Evolutionary conservation across 2,888 invertebrate genomes (phyloP).

Genomic region (Itoplectis maculator): DNA sequence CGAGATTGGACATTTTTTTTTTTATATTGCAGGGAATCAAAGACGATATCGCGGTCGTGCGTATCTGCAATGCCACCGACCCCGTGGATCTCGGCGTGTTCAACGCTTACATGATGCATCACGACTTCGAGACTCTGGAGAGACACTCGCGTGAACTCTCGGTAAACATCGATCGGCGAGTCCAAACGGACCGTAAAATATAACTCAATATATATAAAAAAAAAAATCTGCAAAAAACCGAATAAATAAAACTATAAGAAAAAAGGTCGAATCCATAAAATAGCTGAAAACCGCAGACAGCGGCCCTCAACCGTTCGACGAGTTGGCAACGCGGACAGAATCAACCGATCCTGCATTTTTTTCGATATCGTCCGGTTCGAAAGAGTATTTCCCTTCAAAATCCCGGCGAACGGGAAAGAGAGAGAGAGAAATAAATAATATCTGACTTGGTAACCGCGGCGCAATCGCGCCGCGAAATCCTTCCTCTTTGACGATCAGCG

Average conservation of each 20-base stretch:
- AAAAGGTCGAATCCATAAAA: not conserved
- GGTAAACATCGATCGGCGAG: constrained; percentile 57
- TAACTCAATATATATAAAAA: too few relatives aligned
- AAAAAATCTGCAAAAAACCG: not conserved
- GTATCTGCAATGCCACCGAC: constrained; percentile 73
- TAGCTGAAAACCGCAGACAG: not conserved
- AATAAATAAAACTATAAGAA: not conserved
- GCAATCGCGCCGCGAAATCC: not conserved
- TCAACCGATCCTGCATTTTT: constrained; percentile 4
- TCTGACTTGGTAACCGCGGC: not conserved
- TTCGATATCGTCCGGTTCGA: constrained; percentile 1
- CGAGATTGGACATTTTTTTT: not conserved
- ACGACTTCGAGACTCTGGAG: constrained; percentile 68
- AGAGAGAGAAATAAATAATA: not conserved
- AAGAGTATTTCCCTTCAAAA: not conserved
- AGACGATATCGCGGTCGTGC: constrained; percentile 71
- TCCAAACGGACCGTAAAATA: not conserved
- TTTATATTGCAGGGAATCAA: constrained; percentile 62
- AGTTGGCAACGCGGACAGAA: constrained; percentile 3
- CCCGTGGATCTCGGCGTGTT: constrained; percentile 71
- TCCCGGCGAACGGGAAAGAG: not conserved
- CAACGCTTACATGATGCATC: constrained; percentile 72
- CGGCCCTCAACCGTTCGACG: constrained; percentile 10
- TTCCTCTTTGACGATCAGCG: constrained; percentile 1
- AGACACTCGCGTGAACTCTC: constrained; percentile 67